Conservation (phyloP, 2,113 vertebrate genomes). For the Coptodon rendalli region DNA sequence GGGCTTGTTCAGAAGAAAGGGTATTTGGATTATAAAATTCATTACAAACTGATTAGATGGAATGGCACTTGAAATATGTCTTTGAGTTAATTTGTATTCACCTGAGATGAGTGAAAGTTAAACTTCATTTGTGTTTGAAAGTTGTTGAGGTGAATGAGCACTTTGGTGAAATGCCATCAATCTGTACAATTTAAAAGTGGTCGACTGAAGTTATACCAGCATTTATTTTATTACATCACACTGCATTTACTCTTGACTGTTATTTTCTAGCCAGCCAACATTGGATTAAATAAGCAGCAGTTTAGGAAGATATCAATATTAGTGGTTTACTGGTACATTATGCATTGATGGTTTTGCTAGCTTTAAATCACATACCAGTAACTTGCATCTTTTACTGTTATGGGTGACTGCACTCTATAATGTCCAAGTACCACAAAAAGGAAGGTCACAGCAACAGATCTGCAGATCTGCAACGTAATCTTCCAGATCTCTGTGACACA, state of each 20-base stretch:
- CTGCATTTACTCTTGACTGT: neutral
- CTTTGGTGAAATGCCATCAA: neutral
- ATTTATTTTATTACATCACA: neutral
- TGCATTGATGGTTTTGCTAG: neutral
- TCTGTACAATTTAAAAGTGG: neutral
- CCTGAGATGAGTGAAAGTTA: neutral
- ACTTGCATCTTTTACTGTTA: neutral
- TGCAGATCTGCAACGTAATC: neutral
- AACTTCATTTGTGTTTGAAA: constrained; percentile 16
- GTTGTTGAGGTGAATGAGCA: neutral
- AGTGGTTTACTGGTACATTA: neutral
- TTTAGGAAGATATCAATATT: neutral
- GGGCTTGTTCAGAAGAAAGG: constrained; percentile 52
- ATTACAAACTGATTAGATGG: constrained; percentile 46
- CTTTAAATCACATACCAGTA: neutral
- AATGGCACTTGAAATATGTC: constrained; percentile 11
- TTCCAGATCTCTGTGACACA: neutral
- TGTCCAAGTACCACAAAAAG: neutral
- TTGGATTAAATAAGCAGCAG: neutral
- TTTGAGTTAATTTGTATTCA: constrained; percentile 28
- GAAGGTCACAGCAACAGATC: neutral
- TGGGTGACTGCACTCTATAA: neutral
- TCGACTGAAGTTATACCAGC: neutral
- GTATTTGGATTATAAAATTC: constrained; percentile 33
- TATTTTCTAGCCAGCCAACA: neutral